phyloP scores from a whole-genome alignment of 1,140 invertebrate species.

The Drosophila nigrodunni region DNA sequence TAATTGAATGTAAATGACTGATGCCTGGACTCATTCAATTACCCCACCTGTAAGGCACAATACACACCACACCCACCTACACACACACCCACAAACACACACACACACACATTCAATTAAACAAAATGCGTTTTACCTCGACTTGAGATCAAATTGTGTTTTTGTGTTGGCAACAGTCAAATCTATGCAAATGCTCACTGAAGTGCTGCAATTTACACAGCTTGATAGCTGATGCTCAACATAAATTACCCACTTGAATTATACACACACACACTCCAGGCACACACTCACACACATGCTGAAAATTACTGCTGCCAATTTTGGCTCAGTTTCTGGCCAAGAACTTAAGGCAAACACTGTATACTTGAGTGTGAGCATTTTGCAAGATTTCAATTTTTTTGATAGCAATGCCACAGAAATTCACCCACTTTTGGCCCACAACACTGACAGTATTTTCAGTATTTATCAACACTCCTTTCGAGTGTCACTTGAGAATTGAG shows the following conservation, averaged over 20 bases:
- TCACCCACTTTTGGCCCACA: neutral
- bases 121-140: conserved; percentile 40
- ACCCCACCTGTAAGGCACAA: conserved; percentile 59
- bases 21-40: conserved; percentile 67
- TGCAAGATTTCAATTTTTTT: conserved; percentile 78
- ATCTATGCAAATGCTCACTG: conserved; percentile 48
- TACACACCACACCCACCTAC: neutral
- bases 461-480: neutral
- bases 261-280: conserved; percentile 10
- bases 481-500: conserved; percentile 22
- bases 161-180: conserved; percentile 39
- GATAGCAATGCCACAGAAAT: conserved; percentile 55
- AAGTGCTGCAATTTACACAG: conserved; percentile 44
- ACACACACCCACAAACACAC: conserved; percentile 9
- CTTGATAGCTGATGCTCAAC: conserved; percentile 35
- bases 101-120: conserved; percentile 40
- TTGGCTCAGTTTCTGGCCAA: conserved; percentile 17
- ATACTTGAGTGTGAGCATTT: conserved; percentile 56
- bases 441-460: neutral
- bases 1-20: conserved; percentile 79
- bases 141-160: conserved; percentile 38
- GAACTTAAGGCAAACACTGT: conserved; percentile 59
- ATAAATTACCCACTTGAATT: conserved; percentile 49
- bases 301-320: conserved; percentile 17
- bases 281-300: neutral